A percentile compares a stretch with the other conserved stretches of the same genome.
These are phyloP conservation scores for Brachyhypopomus occidentalis DNA, from an alignment of 2,113 vertebrate species.

Conservation along the genomic window DNA sequence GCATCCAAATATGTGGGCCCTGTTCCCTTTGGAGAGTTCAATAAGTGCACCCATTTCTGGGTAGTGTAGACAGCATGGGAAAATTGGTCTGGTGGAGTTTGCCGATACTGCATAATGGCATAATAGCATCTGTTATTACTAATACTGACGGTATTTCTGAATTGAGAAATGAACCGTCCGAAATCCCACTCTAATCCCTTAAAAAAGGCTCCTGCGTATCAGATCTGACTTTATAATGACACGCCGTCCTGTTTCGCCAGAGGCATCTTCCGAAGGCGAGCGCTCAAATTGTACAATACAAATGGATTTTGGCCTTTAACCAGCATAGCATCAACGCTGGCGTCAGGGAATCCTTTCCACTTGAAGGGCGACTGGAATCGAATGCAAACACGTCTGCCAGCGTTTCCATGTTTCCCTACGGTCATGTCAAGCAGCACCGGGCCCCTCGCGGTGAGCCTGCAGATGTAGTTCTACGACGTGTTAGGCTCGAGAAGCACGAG, in stretches of 20 bases:
- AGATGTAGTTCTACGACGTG: conserved; percentile 7
- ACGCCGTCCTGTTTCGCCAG: no score
- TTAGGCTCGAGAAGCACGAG: conserved; percentile 20
- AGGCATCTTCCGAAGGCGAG: neutral
- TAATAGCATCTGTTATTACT: conserved; percentile 1
- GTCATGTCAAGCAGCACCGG: conserved; percentile 17
- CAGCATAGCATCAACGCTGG: neutral
- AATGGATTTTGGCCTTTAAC: conserved; percentile 1
- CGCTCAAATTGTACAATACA: neutral
- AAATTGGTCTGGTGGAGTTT: no score
- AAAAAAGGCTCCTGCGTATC: neutral
- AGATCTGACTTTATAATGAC: conserved; percentile 2
- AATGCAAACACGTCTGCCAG: neutral
- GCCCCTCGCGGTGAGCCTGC: neutral
- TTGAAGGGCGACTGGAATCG: neutral
- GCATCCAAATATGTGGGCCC: no score
- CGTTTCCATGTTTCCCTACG: neutral
- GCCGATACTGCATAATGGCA: neutral
- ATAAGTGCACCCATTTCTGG: no score
- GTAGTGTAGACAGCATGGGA: neutral
- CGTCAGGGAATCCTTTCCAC: neutral
- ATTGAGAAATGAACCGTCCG: neutral
- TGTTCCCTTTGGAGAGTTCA: no score
- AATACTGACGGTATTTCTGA: neutral
- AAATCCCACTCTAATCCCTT: neutral